Evolutionary conservation across 2,113 vertebrate genomes (phyloP), one percentile per base, ranked within the genome.

Genomic region (Azemiops feae): DNA sequence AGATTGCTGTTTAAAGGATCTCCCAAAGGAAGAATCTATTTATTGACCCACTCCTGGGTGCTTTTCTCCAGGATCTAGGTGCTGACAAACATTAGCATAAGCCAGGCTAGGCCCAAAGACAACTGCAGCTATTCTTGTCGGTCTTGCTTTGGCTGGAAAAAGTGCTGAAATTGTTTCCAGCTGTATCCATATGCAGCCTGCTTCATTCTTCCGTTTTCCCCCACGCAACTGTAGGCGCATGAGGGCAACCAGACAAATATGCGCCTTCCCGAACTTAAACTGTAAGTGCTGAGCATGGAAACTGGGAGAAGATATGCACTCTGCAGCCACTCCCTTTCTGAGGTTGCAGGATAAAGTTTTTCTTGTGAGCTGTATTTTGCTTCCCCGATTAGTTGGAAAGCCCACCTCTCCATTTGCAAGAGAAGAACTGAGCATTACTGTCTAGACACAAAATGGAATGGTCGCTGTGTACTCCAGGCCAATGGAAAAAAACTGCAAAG

Each of bases 131-230:
- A 93, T 89, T 89, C 88, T 86, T 27, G 88, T 60, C 27, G 5
- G 5, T 27, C 52, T 60, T 9, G 22, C n/a, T 27, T 18, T 1
- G n/a, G 22, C 4, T 69, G n/a, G 86, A 30, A 81, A 43, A 90
- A 60, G 45, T 52, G 92, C 18, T 47, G 25, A 58, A 86, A 90
- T 86, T 60, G 81, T 74, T 93, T 90, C 92, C 92, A 93, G 88
- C 92, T 93, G 92, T 60, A 89, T 54, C 64, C 87, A 74, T 20
- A 43, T 74, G 22, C 34, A 57, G 43, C 87, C 30, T 57, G 16
- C 45, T 53, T 58, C 69, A 9, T 58, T 47, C 88, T 93, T 90
- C 55, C 20, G 1, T 50, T 88, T 88, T 20, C 53, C 50, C 52
- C 92, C 25, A 25, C 4, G 6, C 87, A 89, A 57, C 14, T 47